Evolutionary conservation across 2,888 invertebrate species (phyloP).

Genomic region (Lepas anatifera): DNA sequence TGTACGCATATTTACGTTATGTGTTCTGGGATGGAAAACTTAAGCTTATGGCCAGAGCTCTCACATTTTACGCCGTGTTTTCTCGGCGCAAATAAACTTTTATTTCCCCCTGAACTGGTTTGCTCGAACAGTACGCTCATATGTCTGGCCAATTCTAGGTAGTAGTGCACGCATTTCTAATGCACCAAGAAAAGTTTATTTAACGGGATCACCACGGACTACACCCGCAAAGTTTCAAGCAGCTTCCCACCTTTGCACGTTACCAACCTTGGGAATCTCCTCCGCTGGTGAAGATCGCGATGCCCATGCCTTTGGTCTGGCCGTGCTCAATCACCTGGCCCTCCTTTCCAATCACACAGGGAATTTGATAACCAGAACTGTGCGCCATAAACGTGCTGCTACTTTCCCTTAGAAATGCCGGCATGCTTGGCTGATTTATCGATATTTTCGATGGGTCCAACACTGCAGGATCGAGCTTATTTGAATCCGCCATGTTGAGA

Average conservation of each 20-base stretch:
- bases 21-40: no score
- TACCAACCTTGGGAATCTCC: slow-evolving; percentile 78
- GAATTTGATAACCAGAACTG: background rate
- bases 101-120: no score
- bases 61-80: no score
- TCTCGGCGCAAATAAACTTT: no score
- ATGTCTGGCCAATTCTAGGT: background rate
- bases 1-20: no score
- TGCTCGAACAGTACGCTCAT: no score
- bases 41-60: no score
- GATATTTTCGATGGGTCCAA: background rate
- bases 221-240: background rate
- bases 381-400: background rate
- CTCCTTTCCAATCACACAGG: slow-evolving; percentile 20
- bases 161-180: background rate
- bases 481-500: background rate
- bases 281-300: slow-evolving; percentile 94
- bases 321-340: slow-evolving; percentile 43
- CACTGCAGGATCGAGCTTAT: background rate
- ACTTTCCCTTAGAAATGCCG: background rate
- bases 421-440: background rate
- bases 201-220: background rate
- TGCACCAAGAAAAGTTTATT: background rate
- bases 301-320: slow-evolving; percentile 76
- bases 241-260: no score